Percentiles rank a stretch among this genome's conserved stretches.
phyloP scores from a whole-genome alignment of 2,113 vertebrate genomes.

The Platichthys flesus region DNA sequence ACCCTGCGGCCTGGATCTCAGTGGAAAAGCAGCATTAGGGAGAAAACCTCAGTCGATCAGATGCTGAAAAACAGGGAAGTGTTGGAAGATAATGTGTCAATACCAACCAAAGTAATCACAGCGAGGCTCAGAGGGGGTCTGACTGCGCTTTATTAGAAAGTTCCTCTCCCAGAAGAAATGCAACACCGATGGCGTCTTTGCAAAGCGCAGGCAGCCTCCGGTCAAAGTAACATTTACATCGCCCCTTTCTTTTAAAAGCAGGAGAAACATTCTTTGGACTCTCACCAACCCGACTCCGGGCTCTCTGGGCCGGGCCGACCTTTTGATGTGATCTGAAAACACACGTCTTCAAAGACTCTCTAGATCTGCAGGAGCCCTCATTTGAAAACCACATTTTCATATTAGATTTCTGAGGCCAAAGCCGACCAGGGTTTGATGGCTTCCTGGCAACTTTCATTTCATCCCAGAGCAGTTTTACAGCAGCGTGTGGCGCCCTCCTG shows the following conservation, averaged over 20 bases:
- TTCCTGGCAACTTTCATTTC: not conserved
- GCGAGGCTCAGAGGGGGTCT: slow-evolving; percentile 44
- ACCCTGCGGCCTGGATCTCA: slow-evolving; percentile 72
- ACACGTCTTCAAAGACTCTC: slow-evolving; percentile 30
- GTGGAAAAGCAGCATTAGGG: slow-evolving; percentile 68
- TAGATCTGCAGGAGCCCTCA: slow-evolving; percentile 12
- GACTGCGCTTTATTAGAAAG: slow-evolving; percentile 45
- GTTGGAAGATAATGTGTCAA: slow-evolving; percentile 67
- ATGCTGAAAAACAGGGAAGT: slow-evolving; percentile 50
- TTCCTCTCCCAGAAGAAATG: slow-evolving; percentile 55
- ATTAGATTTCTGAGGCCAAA: slow-evolving; percentile 4
- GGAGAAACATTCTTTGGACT: not conserved
- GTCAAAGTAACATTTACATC: slow-evolving; percentile 3
- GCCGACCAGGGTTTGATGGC: not conserved
- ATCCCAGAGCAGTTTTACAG: too few species aligned
- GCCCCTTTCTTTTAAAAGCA: not conserved
- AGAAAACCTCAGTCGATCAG: slow-evolving; percentile 62
- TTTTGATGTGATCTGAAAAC: slow-evolving; percentile 16
- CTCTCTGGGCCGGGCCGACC: not conserved
- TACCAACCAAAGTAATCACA: slow-evolving; percentile 46
- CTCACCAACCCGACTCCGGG: not conserved
- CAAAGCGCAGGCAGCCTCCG: not conserved
- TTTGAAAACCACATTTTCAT: slow-evolving; percentile 21
- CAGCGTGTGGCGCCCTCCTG: not conserved
- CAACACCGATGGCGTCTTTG: not conserved